Conservation (phyloP, 2,113 vertebrate species). For the Ceyx margarethae region DNA sequence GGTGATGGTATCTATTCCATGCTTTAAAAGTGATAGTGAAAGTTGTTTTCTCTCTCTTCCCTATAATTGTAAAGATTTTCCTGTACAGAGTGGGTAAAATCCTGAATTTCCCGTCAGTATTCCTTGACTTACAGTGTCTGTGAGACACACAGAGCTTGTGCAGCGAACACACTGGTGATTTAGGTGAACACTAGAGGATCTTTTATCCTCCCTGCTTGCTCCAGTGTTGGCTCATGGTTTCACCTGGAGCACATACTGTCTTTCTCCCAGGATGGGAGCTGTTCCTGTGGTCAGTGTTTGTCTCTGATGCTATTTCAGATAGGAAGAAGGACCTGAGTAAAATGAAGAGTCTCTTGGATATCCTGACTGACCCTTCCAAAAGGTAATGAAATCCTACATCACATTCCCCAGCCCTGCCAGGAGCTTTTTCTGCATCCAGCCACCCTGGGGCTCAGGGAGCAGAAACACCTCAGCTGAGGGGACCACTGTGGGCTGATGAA, state of each 20-base stretch:
- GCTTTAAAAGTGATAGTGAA: neutral
- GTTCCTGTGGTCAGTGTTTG: neutral
- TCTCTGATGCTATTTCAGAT: conserved; percentile 74
- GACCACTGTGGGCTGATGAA: neutral
- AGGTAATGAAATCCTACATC: conserved; percentile 71
- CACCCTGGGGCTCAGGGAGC: neutral
- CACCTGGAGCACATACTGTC: neutral
- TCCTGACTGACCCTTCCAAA: conserved; percentile 94
- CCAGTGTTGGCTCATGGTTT: neutral
- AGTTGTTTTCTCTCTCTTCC: neutral
- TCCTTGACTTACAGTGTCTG: neutral
- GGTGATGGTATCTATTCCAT: neutral
- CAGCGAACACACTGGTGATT: neutral
- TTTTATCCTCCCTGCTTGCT: neutral
- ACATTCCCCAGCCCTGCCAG: neutral
- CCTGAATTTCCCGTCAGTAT: neutral
- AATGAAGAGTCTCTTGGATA: conserved; percentile 98
- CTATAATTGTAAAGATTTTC: neutral
- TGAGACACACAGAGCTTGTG: neutral
- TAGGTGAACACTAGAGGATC: neutral
- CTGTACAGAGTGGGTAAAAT: neutral
- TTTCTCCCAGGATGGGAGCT: neutral
- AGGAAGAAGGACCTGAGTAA: conserved; percentile 98
- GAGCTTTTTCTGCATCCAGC: neutral
- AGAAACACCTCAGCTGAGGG: neutral